Evolutionary conservation across 1,140 invertebrate species (phyloP), one percentile per base, ranked within the genome.

Genomic region (Eriosoma lanigerum): DNA sequence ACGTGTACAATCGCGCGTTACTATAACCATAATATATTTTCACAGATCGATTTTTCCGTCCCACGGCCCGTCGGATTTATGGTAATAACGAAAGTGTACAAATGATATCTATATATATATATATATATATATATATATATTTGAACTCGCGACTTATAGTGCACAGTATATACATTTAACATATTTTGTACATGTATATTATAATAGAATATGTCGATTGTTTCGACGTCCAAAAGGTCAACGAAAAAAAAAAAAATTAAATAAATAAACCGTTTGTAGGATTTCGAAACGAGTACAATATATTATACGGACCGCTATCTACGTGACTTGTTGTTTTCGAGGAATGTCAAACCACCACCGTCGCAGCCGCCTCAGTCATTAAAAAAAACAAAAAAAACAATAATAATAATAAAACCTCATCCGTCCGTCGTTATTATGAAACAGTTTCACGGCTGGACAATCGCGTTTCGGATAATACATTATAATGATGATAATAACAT

Each of bases 251-350:
- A 29, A 10, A 52, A 72, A 50, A 19, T 50, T 1, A 52, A 13
- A 75, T 12, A 56, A 4, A 73, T 29, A 73, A 56, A 75, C 52
- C 12, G 19, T 75, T 56, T 21, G 3, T 8, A 8, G 8, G 5
- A 75, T 75, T 56, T 56, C 72, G 52, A 54, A 75, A 75, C n/a
- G 24, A 10, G 9, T 13, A 15, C 66, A n/a, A n/a, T n/a, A 26
- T 24, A 10, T 52, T 17, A 12, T 13, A 3, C 46, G 38, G n/a
- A n/a, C 21, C 44, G 48, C 15, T 10, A 60, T 60, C 60, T 56
- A 75, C 52, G 72, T 75, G 72, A 75, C 72, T 75, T n/a, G 72
- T 75, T n/a, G 52, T 75, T 75, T 75, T 56, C 72, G 52, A 75
- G 48, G 72, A 56, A 75, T 56, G 72, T 75, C 52, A 56, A 75